Evolutionary conservation across 2,888 invertebrate species (phyloP).

Genomic region (Agrochola lota): DNA sequence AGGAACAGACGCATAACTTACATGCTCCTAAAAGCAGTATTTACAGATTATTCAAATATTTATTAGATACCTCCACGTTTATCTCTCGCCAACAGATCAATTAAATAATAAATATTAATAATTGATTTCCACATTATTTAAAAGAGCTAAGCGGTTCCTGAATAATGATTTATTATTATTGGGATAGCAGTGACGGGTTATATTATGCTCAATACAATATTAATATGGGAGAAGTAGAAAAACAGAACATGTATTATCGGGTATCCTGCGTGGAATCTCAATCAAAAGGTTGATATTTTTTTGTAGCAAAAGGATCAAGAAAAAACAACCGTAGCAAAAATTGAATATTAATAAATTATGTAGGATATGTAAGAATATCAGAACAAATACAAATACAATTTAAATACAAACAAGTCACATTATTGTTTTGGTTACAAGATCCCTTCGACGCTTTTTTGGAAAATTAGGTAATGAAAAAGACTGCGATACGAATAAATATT

Average conservation of each 20-base stretch:
- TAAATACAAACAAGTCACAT: too few relatives aligned
- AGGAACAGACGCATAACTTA: neutral
- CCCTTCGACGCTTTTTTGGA: neutral
- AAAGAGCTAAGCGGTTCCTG: neutral
- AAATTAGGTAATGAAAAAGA: neutral
- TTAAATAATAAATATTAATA: conserved; percentile 22
- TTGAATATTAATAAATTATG: neutral
- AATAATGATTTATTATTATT: conserved; percentile 23
- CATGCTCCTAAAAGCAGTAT: neutral
- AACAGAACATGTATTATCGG: neutral
- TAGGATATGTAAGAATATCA: neutral
- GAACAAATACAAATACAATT: too few relatives aligned
- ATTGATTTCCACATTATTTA: conserved; percentile 24
- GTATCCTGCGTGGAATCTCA: neutral
- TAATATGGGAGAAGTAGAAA: conserved; percentile 4
- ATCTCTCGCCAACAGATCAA: conserved; percentile 20
- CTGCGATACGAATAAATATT: neutral
- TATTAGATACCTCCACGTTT: conserved; percentile 4
- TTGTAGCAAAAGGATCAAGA: neutral
- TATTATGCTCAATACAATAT: conserved; percentile 12
- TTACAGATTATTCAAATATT: conserved; percentile 18
- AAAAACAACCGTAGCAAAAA: neutral
- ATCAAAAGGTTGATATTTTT: neutral
- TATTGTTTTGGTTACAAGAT: neutral
- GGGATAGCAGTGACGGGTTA: neutral